Evolutionary conservation across 64 coral and sea anemone species (phyloP).

Genomic region (Pachyseris speciosa): DNA sequence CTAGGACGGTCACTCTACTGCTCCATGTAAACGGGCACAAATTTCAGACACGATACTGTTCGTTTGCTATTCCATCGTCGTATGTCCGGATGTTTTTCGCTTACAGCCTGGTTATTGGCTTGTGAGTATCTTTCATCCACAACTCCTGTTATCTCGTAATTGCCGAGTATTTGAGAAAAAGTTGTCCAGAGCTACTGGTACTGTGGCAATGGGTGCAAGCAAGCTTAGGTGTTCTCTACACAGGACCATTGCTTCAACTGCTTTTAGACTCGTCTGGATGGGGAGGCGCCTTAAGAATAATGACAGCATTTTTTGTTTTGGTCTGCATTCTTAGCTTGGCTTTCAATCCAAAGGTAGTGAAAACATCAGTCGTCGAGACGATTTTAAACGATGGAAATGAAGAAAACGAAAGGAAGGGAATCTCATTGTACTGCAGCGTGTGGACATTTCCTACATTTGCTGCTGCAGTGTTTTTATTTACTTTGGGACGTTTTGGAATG

Average conservation of each 20-base stretch:
- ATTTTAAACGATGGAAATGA: neutral
- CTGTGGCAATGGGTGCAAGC: conserved; percentile 12
- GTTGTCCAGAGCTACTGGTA: conserved; percentile 24
- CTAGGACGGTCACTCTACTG: no score
- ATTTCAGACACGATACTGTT: no score
- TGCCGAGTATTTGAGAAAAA: conserved; percentile 44
- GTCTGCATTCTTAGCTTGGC: neutral
- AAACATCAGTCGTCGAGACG: neutral
- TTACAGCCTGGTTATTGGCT: conserved; percentile 15
- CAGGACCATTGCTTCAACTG: conserved; percentile 21
- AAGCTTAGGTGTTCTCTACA: conserved; percentile 17
- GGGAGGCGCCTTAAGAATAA: conserved; percentile 9
- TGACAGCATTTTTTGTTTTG: neutral
- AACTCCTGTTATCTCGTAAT: conserved; percentile 1
- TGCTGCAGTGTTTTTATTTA: neutral
- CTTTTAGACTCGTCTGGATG: conserved; percentile 46
- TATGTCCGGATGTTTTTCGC: conserved; percentile 19
- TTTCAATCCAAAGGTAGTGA: conserved; percentile 56
- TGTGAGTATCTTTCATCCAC: neutral
- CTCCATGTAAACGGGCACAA: no score
- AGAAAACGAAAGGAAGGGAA: neutral
- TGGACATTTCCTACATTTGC: conserved; percentile 5
- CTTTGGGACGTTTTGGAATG: conserved; percentile 31
- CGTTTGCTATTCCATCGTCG: conserved; percentile 4
- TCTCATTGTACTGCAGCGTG: conserved; percentile 39